Base-by-base conservation (phyloP, 2,113 vertebrate species). In the Pelecanoides urinatrix region DNA sequence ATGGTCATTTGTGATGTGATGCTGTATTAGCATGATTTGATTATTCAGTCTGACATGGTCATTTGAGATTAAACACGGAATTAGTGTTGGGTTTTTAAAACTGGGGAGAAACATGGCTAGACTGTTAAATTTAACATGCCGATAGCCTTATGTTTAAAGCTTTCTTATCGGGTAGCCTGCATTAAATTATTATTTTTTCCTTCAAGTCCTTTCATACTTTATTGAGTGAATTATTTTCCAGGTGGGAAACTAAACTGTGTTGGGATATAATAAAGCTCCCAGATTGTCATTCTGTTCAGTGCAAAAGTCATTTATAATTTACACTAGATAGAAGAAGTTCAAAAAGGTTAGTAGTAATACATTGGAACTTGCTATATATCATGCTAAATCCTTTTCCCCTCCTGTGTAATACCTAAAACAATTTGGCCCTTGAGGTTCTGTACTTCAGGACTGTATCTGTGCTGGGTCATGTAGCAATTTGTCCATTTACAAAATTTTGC, bases 291-390 rank as follows among this genome's bases (percentile, higher is more conserved):
- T 93, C 67, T 70, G 42, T 70, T 74, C 50, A 80, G 71, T 71
- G 38, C 29, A 77, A 86, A 90, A 90, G 29, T 88, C 16, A 94
- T 90, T 88, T 86, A 59, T 94, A 71, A 88, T 88, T 72, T 95
- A 62, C 15, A 32, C 9, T 71, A 58, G 45, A 49, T 42, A 63
- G 32, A 86, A 66, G 71, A 44, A 6, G 38, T 56, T 90, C 75
- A 67, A 36, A 81, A 42, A 83, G 63, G 62, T 86, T 88, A 66
- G 16, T 34, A 75, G 40, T 70, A 79, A 56, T 79, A 42, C 23
- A 16, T 27, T 73, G 19, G 44, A 91, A 63, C 38, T 70, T 82
- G 29, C 18, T 83, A 7, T 29, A 36, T 68, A 52, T 75, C 16
- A 4, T 22, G 30, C 32, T 88, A 34, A 82, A 53, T 55, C 16